Evolutionary conservation across 2,797 vertebrate genomes (phyloP).

Genomic region (Peromyscus attwateri): DNA sequence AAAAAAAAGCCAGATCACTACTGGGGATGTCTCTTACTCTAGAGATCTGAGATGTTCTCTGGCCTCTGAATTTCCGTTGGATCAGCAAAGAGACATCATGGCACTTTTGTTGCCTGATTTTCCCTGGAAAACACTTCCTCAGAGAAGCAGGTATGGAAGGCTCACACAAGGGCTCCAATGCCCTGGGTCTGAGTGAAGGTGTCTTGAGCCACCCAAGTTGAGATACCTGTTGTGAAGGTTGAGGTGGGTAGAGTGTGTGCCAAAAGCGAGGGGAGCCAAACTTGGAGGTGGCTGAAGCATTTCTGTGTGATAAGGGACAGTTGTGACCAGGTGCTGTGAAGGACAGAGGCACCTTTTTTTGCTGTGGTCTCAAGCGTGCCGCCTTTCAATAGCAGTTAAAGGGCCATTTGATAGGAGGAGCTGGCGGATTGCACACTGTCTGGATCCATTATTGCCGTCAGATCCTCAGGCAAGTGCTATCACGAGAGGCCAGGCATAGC

Average conservation of each 20-base stretch:
- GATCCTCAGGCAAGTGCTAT: constrained; percentile 81
- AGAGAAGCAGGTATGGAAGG: neutral
- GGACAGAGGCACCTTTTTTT: constrained; percentile 85
- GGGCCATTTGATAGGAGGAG: constrained; percentile 82
- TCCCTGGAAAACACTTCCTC: neutral
- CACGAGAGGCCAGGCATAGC: constrained; percentile 66
- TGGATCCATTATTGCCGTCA: constrained; percentile 84
- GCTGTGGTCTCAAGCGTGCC: constrained; percentile 80
- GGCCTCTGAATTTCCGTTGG: neutral
- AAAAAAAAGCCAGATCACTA: neutral
- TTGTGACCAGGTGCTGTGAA: constrained; percentile 85
- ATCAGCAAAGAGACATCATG: neutral
- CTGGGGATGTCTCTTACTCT: neutral
- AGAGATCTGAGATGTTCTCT: neutral
- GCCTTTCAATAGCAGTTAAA: constrained; percentile 86
- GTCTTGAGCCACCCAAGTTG: neutral
- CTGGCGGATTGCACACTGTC: constrained; percentile 81
- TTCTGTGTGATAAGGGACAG: constrained; percentile 83
- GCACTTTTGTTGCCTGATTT: neutral
- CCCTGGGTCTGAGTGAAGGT: neutral
- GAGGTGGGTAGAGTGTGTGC: neutral
- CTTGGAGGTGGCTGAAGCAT: constrained; percentile 77
- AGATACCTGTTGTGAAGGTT: constrained; percentile 52
- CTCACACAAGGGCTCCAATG: neutral
- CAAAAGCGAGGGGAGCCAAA: constrained; percentile 34